Evolutionary conservation across 2,113 vertebrate genomes (phyloP), one percentile per base, ranked within the genome.

Genomic region (Nycticorax nycticorax): DNA sequence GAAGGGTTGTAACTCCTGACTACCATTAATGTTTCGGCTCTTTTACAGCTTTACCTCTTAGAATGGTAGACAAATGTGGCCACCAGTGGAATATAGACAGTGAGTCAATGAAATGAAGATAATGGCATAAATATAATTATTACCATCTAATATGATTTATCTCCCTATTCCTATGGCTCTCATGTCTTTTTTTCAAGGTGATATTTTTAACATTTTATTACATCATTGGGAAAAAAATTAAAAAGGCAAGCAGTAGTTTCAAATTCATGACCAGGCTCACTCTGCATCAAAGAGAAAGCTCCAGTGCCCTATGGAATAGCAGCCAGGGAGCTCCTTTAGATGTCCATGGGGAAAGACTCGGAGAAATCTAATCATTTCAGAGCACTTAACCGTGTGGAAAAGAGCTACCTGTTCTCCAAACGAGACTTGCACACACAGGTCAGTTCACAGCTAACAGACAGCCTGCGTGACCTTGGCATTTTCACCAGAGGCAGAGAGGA

Each of bases 391-490:
- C n/a, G 3, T 1, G 35, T 56, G 43, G n/a, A 43, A 67, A 41
- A 62, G 28, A 22, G 26, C 47, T 53, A 21, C 37, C 52, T 74
- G 32, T 3, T 78, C 55, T 39, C 64, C 41, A 28, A 2, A 1
- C 1, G 5, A 43, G 30, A 20, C n/a, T 8, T 4, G 47, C 5
- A 33, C 0, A 32, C n/a, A 6, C 11, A 27, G 27, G 47, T 26
- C 57, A 11, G 3, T 2, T 35, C 60, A 7, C 35, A 62, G 69
- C 37, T 48, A 33, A 69, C 47, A 53, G 13, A n/a, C 18, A 48
- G 47, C 62, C 50, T 12, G 4, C 0, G 3, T 6, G 0, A 64
- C 28, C 50, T 4, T 4, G 19, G 17, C 39, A 13, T 16, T 28
- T 12, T 9, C 50, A 20, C 1, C 2, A 28, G 32, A 50, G 52